Evolutionary conservation across 2,888 invertebrate genomes (phyloP).

Genomic region (Acanthosepion pharaonis): DNA sequence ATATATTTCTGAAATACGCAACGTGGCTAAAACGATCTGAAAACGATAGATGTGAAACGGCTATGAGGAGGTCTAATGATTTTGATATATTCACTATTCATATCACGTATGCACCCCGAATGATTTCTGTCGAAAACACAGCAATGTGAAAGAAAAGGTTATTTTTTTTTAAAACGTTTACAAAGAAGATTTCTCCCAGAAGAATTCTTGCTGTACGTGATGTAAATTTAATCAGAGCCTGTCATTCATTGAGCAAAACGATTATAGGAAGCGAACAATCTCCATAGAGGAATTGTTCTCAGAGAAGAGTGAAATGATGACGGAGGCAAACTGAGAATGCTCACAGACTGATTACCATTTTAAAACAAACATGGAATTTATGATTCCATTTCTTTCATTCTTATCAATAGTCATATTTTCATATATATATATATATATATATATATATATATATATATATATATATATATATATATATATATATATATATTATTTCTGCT

Average conservation of each 20-base stretch:
- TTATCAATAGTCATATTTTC: too few relatives aligned
- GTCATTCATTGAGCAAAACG: neutral
- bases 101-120: neutral
- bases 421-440: too few relatives aligned
- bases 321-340: too few relatives aligned
- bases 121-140: neutral
- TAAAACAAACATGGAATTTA: too few relatives aligned
- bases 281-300: too few relatives aligned
- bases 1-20: neutral
- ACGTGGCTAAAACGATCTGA: neutral
- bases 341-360: too few relatives aligned
- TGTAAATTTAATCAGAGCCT: neutral
- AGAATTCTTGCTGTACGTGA: conserved; percentile 16
- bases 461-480: too few relatives aligned
- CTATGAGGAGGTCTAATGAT: neutral
- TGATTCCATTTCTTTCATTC: too few relatives aligned
- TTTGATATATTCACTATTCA: neutral
- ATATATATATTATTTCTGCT: too few relatives aligned
- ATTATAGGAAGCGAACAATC: neutral
- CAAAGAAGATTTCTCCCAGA: neutral
- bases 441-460: too few relatives aligned
- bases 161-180: neutral
- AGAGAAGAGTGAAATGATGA: too few relatives aligned
- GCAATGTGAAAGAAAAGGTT: neutral
- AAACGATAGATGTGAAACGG: neutral